A percentile compares a stretch with the other conserved stretches of the same genome.
Evolutionary conservation across 2,113 vertebrate genomes (phyloP).

Genomic region (Scytalopus superciliaris): DNA sequence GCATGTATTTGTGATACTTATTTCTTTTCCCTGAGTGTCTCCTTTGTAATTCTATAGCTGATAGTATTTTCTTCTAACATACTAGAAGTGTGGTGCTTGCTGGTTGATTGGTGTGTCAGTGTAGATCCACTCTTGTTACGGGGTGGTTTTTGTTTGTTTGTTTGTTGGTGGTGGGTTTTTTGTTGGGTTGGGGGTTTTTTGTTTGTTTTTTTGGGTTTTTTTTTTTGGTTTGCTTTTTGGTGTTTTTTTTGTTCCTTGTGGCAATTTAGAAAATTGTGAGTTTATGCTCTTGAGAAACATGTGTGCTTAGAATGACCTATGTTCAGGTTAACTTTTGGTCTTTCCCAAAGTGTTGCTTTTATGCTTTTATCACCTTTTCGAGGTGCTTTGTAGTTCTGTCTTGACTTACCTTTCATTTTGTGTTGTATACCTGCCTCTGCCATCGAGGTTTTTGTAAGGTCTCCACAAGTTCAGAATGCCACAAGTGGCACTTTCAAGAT

Average conservation of each 20-base stretch:
- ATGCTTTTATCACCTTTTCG: not conserved
- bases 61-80: not conserved
- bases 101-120: not conserved
- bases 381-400: not conserved
- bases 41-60: not conserved
- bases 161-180: too few relatives aligned
- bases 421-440: not conserved
- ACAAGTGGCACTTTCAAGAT: not conserved
- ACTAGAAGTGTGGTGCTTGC: not conserved
- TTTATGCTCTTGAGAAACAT: accelerated
- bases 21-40: accelerated
- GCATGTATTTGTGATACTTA: not conserved
- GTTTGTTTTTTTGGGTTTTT: too few relatives aligned
- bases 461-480: not conserved
- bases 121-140: not conserved
- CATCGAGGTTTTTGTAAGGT: not conserved
- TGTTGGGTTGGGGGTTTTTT: too few relatives aligned
- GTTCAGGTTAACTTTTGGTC: not conserved
- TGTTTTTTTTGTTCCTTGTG: not conserved
- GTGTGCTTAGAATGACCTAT: not conserved
- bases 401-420: not conserved
- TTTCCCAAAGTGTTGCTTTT: not conserved
- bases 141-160: too few relatives aligned
- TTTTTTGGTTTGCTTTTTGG: too few relatives aligned
- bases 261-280: not conserved